Evolutionary conservation across 2,113 vertebrate species (phyloP), one percentile per base, ranked within the genome.

Genomic region (Poeciliopsis retropinna): DNA sequence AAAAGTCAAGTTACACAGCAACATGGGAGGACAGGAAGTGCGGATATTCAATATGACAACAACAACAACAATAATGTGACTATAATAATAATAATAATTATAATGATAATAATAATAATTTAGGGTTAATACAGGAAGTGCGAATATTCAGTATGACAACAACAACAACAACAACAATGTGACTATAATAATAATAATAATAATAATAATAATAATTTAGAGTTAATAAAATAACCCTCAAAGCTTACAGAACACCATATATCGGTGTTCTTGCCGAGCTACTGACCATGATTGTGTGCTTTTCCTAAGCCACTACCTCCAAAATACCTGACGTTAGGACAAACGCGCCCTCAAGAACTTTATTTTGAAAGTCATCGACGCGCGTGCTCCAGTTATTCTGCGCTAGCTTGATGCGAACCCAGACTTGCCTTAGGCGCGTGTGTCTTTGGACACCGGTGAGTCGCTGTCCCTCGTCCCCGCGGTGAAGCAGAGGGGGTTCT

Each of bases 371-470:
- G 14, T 41, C 1, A 1, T n/a, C 22, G 19, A 2, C 22, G 6
- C 7, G 51, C 51, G 51, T 25, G 22, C 72, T 82, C 76, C 31
- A 64, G 12, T 64, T 14, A 14, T 29, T 68, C 4, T 1, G 0
- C 3, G 13, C 5, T 0, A 70, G 32, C 70, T 76, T 85, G 57
- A 47, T 47, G 27, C 28, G 2, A 1, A 10, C 64, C 27, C 3
- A 3, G 22, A n/a, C 13, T 29, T 2, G 15, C 12, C 11, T 25
- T 71, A 69, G 73, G 67, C 74, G 85, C 78, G 87, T 79, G 79
- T 84, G 72, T 87, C 68, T 88, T 9, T 6, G 84, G 82, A 79
- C 82, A n/a, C 82, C 80, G 80, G 74, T 8, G 76, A 22, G 71
- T n/a, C 73, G 41, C 76, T 78, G 76, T 80, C 82, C 68, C 19